Base-by-base conservation (phyloP, 2,888 invertebrate species). In the Luffia ferchaultella region DNA sequence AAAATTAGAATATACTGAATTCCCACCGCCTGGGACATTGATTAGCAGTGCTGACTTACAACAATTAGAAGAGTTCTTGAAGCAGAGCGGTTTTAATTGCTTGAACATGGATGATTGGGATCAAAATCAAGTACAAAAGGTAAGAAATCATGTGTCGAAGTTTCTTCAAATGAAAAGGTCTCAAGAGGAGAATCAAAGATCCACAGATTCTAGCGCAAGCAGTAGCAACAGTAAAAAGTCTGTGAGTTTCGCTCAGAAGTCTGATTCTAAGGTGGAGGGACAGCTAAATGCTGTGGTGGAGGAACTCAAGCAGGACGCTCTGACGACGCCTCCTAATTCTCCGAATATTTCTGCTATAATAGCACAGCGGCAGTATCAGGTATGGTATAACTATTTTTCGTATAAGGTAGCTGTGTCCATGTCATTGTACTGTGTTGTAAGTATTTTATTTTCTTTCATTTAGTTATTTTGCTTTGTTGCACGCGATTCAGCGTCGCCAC, bases 181-280 rank as follows among this genome's bases (percentile, higher is more conserved):
- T 62, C 89, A 89, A 62, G 90, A 90, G 60, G 87, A 87, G 60
- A 80, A 77, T 65, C 79, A 84, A 55, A 88, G 86, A 65, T 86
- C 86, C 58, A 77, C 85, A 57, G 87, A 88, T 60, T 86, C 87
- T 65, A 84, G 83, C 56, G 85, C 85, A 52, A 86, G 85, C 63
- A 84, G 85, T 65, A 85, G 85, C 61, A 86, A 85, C 60, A 86
- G 87, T 62, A 90, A 89, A 70, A 93, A 93, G 70, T 89, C 89
- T 57, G 92, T 93, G 55, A 93, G 92, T 73, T 93, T 93, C 72
- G 91, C 91, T 47, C 88, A 87, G 68, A 89, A 86, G 68, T 68
- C 76, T 56, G 79, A 77, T 55, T 68, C 64, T 42, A 71, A 71
- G 55, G 64, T 65, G 54, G 73, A 72, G 60, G 67, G 63, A 53